Conservation (phyloP, 2,797 vertebrate genomes). For the Acestrorhynchus altus region DNA sequence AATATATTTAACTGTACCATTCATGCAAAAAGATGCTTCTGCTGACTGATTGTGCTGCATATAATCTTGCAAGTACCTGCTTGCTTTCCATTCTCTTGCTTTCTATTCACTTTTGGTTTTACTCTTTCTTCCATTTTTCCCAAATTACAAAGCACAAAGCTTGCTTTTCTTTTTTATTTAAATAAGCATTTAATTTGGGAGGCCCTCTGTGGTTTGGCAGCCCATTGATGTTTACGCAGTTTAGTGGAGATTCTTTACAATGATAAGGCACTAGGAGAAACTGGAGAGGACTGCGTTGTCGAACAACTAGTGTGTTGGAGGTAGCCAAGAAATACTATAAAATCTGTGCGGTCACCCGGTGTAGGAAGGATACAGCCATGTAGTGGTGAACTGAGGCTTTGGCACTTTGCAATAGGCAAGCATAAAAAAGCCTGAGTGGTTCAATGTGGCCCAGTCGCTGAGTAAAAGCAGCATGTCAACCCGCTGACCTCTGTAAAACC, state of each 20-base stretch:
- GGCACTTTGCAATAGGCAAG: conserved; percentile 32
- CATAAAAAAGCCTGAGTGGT: conserved; percentile 42
- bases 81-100: background rate
- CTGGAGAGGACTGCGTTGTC: conserved; percentile 31
- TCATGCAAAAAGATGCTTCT: background rate
- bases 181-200: conserved; percentile 59
- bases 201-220: conserved; percentile 58
- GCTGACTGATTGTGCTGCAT: background rate
- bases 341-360: conserved; percentile 53
- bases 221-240: conserved; percentile 50
- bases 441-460: conserved; percentile 34
- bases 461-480: conserved; percentile 43
- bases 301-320: conserved; percentile 41
- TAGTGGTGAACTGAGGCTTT: conserved; percentile 44
- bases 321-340: conserved; percentile 60
- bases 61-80: background rate
- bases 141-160: conserved; percentile 40
- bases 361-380: conserved; percentile 44
- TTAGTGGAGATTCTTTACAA: conserved; percentile 49
- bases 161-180: conserved; percentile 52
- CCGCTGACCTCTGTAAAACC: conserved; percentile 43
- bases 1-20: too few species aligned
- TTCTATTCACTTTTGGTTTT: background rate
- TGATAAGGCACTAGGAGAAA: conserved; percentile 46
- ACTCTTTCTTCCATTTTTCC: conserved; percentile 10